Evolutionary conservation across 2,888 invertebrate genomes (phyloP).

Genomic region (Cheilosia urbana): DNA sequence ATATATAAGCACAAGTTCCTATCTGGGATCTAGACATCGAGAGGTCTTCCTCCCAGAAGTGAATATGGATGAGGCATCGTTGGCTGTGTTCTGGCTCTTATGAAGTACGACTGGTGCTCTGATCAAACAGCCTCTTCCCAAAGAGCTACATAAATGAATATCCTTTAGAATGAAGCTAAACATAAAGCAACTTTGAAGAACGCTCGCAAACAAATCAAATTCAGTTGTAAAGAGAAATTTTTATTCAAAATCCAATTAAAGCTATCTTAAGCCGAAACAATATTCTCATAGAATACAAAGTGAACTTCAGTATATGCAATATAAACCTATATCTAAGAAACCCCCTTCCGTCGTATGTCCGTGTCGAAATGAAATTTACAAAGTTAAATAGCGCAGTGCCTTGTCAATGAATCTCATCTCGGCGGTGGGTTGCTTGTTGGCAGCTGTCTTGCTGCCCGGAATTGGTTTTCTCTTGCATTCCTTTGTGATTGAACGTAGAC

Average conservation of each 20-base stretch:
- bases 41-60: too few relatives aligned
- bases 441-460: slow-evolving; percentile 21
- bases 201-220: slow-evolving; percentile 7
- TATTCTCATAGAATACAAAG: slow-evolving; percentile 48
- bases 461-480: slow-evolving; percentile 21
- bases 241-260: slow-evolving; percentile 56
- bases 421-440: slow-evolving; percentile 18
- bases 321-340: not conserved
- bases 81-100: too few relatives aligned
- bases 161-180: too few relatives aligned
- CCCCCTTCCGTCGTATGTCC: not conserved
- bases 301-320: slow-evolving; percentile 41
- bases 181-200: too few relatives aligned
- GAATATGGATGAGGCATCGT: too few relatives aligned
- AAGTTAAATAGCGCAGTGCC: slow-evolving; percentile 80
- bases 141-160: too few relatives aligned
- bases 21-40: too few relatives aligned
- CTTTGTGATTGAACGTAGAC: slow-evolving; percentile 30
- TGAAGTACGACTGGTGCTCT: too few relatives aligned
- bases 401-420: slow-evolving; percentile 78
- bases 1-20: too few relatives aligned
- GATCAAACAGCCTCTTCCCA: too few relatives aligned
- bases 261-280: slow-evolving; percentile 18
- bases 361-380: slow-evolving; percentile 74
- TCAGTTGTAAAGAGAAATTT: not conserved